Evolutionary conservation across 2,888 invertebrate genomes (phyloP), one percentile per base, ranked within the genome.

Genomic region (Tenthredo mesomela): DNA sequence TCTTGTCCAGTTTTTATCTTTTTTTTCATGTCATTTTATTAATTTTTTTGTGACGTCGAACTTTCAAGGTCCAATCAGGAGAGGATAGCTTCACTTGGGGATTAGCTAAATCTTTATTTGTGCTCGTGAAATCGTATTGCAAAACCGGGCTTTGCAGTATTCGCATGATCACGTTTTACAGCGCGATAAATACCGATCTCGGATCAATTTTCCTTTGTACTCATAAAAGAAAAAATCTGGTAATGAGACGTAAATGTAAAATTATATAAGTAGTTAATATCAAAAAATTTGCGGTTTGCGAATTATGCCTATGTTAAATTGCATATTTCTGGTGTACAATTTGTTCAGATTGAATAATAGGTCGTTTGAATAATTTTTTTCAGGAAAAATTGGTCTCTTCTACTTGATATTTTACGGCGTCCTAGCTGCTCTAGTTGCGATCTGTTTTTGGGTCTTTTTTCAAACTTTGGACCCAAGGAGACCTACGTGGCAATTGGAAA

Each of bases 361-460:
- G 21, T 54, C 61, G 40, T 33, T 33, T 73, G 21, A 75, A 65
- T 33, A 71, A 73, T 90, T 84, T 87, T 94, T 94, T 96, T 71
- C 95, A 98, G 98, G 96, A 86, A 98, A 99, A 95, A 98, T 99
- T 92, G 95, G 96, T 84, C 94, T 98, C n/a, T 99, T 99, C 95
- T 99, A 99, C 95, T 94, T 98, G 90, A 95, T 98, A 90, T 99
- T 99, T 95, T 99, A 99, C 94, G 95, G 96, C 85, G 97, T 97
- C 88, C 95, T 99, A 91, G 98, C 97, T 37, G 98, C 98, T 40
- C 95, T 99, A 91, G 99, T 99, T 87, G 96, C 98, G 29, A 97
- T 98, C 87, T 98, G 99, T 94, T 96, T 99, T 95, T 97, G 98
- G 96, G 97, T 97, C 86, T 99, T 99, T 95, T 96, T 97, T 89